Evolutionary conservation across 1,140 invertebrate species (phyloP).

Genomic region (Ectropis grisescens): DNA sequence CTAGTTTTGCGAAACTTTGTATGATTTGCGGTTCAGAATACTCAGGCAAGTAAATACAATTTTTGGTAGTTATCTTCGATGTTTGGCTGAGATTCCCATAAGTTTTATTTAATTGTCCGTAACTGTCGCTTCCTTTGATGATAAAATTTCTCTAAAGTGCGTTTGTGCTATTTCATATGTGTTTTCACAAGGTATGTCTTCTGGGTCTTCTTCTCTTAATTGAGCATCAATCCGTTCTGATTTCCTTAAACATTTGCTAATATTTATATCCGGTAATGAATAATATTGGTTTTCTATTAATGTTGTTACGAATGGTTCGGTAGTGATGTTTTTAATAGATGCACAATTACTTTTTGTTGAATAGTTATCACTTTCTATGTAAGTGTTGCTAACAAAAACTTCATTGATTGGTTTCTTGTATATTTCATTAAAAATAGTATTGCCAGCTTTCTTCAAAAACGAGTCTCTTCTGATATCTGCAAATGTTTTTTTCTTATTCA

Average conservation of each 20-base stretch:
- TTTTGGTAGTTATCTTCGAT: conserved; percentile 17
- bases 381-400: conserved; percentile 44
- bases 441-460: conserved; percentile 31
- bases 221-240: conserved; percentile 77
- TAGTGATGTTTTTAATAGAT: conserved; percentile 62
- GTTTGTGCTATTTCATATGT: conserved; percentile 54
- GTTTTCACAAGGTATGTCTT: conserved; percentile 55
- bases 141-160: conserved; percentile 48
- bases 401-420: conserved; percentile 31
- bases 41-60: conserved; percentile 22
- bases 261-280: conserved; percentile 76
- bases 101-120: conserved; percentile 54
- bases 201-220: conserved; percentile 66
- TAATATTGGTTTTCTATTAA: conserved; percentile 76
- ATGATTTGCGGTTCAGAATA: conserved; percentile 33
- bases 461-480: conserved; percentile 50
- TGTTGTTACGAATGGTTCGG: conserved; percentile 67
- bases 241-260: conserved; percentile 75
- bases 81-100: conserved; percentile 18
- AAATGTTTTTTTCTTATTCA: conserved; percentile 56
- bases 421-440: conserved; percentile 28
- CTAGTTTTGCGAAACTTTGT: conserved; percentile 48
- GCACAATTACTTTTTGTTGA: conserved; percentile 39
- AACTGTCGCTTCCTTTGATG: conserved; percentile 38
- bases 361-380: conserved; percentile 39